These are phyloP conservation scores for Omphaloscelis lunosa DNA, from an alignment of 2,888 invertebrate genomes.

Conservation along the genomic window DNA sequence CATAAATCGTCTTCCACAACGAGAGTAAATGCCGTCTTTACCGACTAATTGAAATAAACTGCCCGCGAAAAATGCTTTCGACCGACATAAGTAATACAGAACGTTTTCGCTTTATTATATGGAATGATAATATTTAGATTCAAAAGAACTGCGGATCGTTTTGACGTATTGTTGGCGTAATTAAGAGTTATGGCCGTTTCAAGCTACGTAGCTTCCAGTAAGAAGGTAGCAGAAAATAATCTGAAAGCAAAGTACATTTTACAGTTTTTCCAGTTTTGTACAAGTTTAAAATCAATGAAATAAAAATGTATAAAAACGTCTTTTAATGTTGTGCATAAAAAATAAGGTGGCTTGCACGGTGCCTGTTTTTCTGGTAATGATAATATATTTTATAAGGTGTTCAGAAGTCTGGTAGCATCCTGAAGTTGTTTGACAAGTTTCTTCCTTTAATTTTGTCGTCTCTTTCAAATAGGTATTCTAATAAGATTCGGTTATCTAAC, in stretches of 20 bases:
- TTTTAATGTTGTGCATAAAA: conserved; percentile 47
- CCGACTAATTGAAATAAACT: conserved; percentile 81
- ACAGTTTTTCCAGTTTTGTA: too few relatives aligned
- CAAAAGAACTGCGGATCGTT: conserved; percentile 49
- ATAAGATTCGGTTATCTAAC: conserved; percentile 52
- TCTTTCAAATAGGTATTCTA: conserved; percentile 23
- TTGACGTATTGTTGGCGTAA: conserved; percentile 70
- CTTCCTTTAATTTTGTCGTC: not conserved
- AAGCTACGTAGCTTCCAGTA: conserved; percentile 51
- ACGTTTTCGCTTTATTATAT: conserved; percentile 46
- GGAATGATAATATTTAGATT: conserved; percentile 62
- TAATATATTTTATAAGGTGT: not conserved
- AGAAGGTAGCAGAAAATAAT: conserved; percentile 36
- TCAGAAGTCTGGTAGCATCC: not conserved
- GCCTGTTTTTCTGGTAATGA: not conserved
- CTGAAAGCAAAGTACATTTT: too few relatives aligned
- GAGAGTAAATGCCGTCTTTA: conserved; percentile 71
- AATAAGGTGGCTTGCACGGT: not conserved
- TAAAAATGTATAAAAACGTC: conserved; percentile 32
- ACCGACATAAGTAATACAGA: conserved; percentile 39
- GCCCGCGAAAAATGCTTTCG: conserved; percentile 68
- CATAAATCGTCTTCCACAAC: conserved; percentile 77
- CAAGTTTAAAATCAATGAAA: conserved; percentile 19
- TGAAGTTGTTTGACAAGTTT: conserved; percentile 6
- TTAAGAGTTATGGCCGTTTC: conserved; percentile 73